Conservation (phyloP, 2,797 vertebrate genomes). For the Amniataba percoides region DNA sequence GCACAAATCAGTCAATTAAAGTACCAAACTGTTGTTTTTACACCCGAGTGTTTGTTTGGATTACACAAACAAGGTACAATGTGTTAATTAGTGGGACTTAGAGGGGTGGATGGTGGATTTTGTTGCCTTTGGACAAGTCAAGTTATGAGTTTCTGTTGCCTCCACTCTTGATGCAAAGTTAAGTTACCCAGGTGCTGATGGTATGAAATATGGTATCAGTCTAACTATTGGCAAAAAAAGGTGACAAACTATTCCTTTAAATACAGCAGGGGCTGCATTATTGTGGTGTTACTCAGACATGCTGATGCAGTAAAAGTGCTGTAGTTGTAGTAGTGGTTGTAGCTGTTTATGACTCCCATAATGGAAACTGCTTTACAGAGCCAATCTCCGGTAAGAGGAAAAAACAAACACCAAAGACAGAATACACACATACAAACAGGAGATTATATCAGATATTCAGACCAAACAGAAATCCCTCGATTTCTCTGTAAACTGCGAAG, state of each 20-base stretch:
- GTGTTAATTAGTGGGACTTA: not conserved
- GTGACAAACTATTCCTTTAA: constrained; percentile 14
- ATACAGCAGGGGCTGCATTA: not conserved
- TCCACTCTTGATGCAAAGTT: not conserved
- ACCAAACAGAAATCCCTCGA: not conserved
- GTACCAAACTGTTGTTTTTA: not conserved
- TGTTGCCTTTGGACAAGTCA: not conserved
- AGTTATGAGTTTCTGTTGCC: not conserved
- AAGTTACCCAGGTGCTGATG: not conserved
- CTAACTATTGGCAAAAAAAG: no score
- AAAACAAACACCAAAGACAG: not conserved
- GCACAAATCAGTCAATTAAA: not conserved
- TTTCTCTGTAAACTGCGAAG: not conserved
- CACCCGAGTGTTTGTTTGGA: no score
- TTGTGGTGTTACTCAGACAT: not conserved
- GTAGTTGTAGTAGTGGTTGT: not conserved
- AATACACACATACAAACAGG: not conserved
- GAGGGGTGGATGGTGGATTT: not conserved
- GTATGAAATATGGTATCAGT: not conserved
- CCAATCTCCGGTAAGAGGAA: not conserved
- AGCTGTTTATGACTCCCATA: not conserved
- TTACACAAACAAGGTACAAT: not conserved
- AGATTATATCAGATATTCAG: not conserved
- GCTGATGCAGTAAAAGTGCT: not conserved
- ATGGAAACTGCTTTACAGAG: not conserved